Base-by-base conservation (phyloP, 2,113 vertebrate species). In the Eretmochelys imbricata region DNA sequence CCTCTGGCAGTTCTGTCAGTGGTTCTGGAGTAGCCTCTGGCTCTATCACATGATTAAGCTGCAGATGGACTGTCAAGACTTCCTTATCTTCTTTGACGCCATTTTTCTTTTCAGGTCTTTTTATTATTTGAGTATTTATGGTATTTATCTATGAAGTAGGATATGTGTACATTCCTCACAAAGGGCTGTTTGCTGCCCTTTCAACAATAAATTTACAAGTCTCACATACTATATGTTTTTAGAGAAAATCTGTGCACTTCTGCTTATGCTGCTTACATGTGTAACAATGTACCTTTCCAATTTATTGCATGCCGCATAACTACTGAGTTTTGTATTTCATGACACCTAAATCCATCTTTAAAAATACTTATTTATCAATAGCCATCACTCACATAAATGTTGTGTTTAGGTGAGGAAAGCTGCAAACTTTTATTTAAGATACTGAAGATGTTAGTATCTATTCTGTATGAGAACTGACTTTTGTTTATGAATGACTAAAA, bases 21-120 rank as follows among this genome's bases (percentile, higher is more conserved):
- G 0, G 65, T 69, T 94, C 91, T 13, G 54, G 87, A 88, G 51
- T 51, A 84, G 93, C 93, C 90, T 94, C 76, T 86, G 85, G 94
- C 11, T 72, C 76, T 84, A 20, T 31, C 93, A 69, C 3, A 82
- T 85, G 94, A 78, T 4, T 12, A 24, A 76, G 69, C 38, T 96
- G 92, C 95, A 97, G 93, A 97, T 95, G 93, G 94, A 87, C 27
- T 46, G 14, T 69, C 59, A 55, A n/a, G 25, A 75, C 84, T 75
- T 48, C 69, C 25, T 86, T 31, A 86, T 86, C 35, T 27, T 49
- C 29, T 54, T 46, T 46, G 17, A 57, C 25, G 10, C 35, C 29
- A 69, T 42, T 75, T 86, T 86, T 86, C 79, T 78, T 87, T 27
- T 7, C 85, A 72, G n/a, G 1, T 25, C 54, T 78, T 82, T 12